Evolutionary conservation across 2,113 vertebrate species (phyloP), one percentile per base, ranked within the genome.

Genomic region (Narcine bancroftii): DNA sequence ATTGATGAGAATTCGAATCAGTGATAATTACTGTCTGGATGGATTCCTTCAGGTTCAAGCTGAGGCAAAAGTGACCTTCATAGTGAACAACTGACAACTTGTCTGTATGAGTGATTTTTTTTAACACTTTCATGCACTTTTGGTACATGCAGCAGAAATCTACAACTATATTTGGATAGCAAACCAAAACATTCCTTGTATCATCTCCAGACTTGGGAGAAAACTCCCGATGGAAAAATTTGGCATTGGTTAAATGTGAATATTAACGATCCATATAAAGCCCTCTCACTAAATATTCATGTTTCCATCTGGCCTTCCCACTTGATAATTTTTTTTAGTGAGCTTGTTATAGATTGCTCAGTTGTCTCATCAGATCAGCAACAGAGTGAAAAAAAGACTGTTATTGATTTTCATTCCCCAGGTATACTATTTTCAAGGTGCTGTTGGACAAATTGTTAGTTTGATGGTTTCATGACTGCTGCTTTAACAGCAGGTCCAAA

Each of bases 21-120:
- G 77, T 45, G 45, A 81, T 81, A 81, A 81, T 50, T 81, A 21
- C 77, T 47, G 45, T 81, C 45, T 42, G 77, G 77, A 81, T 42
- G 2, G 45, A 47, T 50, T 26, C 17, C 39, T 81, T 42, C 19
- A 24, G 24, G 42, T 50, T 81, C 4, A 42, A 45, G 45, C 21
- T 17, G 77, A 47, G 42, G 47, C 26, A 17, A 81, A 50, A 47
- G 77, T 81, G 77, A 47, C 42, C 42, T 50, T 75, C n/a, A 36
- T 47, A 24, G 47, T 47, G 77, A 45, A 39, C 45, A 26, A 81
- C 11, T 47, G 42, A 47, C 24, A 81, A 50, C 47, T 45, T 50
- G 21, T 24, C 3, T 81, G 77, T 0, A 72, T 76, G 75, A 6
- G n/a, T 13, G 36, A 81, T 45, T 15, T 81, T 45, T 15, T 81